Base-by-base conservation (phyloP, 2,888 invertebrate genomes). In the Lumbricus terrestris region DNA sequence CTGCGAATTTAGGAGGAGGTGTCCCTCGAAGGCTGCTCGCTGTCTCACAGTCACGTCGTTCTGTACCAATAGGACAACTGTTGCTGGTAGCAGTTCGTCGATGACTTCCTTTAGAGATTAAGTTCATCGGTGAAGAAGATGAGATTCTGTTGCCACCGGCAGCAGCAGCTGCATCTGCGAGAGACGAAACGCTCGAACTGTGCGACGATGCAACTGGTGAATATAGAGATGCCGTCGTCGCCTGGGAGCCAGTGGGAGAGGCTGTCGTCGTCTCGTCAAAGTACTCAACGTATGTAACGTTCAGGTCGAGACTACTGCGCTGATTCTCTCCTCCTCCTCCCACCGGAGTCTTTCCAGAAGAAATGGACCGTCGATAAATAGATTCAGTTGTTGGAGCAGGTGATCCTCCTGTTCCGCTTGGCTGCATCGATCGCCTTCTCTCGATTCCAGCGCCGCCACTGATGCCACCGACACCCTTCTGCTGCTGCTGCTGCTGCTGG, bases 231-330 rank as follows among this genome's bases (percentile, higher is more conserved):
- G 85, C 23, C 18, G 47, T 18, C 42, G 85, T 35, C 5, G 47
- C 5, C 42, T 88, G 88, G 6, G 47, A 88, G 1, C 88, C 40
- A 33, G 13, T 47, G 40, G 23, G n/a, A 8, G 34, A 23, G 23
- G 35, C 6, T 37, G 20, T 37, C 85, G 20, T 37, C 85, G 85
- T 69, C 35, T 42, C 47, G 37, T 89, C 89, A 37, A 89, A 89
- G 89, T 54, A 33, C 35, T 89, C 89, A 18, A 89, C 89, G 69
- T 89, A 89, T n/a, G 69, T 54, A 29, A 89, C 42, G 89, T 69
- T 89, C 0, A 89, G 69, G 35, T 89, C 89, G 5, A 89, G 89
- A 69, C 89, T 89, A 33, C 89, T 89, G 20, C 89, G 85, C 23
- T 85, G 85, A 35, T 37, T 37, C 37, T 37, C 85, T 35, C 35